phyloP scores from a whole-genome alignment of 2,797 vertebrate species.

The Lepus townsendii region DNA sequence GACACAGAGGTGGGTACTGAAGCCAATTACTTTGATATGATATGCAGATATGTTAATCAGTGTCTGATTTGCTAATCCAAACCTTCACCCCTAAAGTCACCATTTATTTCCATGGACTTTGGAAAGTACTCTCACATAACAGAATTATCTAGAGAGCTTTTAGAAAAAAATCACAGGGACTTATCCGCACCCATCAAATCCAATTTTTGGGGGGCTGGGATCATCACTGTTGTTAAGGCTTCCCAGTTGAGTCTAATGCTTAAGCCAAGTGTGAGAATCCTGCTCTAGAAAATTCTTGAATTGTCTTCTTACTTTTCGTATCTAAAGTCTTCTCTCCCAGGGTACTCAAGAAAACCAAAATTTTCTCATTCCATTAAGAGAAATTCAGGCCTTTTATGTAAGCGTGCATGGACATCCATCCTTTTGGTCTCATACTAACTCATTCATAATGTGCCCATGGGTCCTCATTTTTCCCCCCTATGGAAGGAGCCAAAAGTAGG shows the following conservation, averaged over 20 bases:
- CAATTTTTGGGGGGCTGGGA: neutral
- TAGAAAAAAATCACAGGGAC: too few relatives aligned
- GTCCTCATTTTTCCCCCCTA: constrained; percentile 25
- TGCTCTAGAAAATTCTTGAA: neutral
- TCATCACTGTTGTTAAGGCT: neutral
- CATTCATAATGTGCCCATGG: neutral
- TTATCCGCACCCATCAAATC: neutral
- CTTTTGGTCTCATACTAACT: neutral
- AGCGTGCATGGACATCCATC: too few relatives aligned
- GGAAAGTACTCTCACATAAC: too few relatives aligned
- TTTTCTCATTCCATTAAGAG: constrained; percentile 39
- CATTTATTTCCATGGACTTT: too few relatives aligned
- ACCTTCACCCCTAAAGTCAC: too few relatives aligned
- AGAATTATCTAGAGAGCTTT: neutral
- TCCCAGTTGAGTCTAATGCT: neutral
- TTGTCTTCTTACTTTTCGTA: neutral
- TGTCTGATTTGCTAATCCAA: too few relatives aligned
- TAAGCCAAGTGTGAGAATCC: neutral
- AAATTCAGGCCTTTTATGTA: neutral
- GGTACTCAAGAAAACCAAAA: neutral
- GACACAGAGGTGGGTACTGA: too few relatives aligned
- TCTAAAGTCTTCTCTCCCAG: neutral
- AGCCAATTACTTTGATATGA: too few relatives aligned
- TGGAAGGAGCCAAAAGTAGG: neutral
- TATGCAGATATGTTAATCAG: too few relatives aligned